phyloP scores from a whole-genome alignment of 2,113 vertebrate genomes.

The Irena cyanogastra region DNA sequence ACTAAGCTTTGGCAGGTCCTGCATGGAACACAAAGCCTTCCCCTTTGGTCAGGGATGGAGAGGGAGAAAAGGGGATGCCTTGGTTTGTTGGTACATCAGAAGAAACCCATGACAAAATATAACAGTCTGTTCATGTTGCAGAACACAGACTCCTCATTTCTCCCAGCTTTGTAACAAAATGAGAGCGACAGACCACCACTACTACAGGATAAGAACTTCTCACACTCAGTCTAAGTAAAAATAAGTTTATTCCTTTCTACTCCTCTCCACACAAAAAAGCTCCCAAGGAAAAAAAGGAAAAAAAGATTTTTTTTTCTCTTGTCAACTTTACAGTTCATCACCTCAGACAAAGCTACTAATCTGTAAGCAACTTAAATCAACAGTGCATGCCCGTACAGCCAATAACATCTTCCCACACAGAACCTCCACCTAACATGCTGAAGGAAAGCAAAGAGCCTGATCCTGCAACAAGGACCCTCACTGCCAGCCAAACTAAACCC shows the following conservation, averaged over 20 bases:
- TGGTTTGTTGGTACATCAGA: background rate
- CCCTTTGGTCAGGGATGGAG: background rate
- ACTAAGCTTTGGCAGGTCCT: background rate
- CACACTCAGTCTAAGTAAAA: background rate
- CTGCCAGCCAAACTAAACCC: background rate
- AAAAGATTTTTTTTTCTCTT: background rate
- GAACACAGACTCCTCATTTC: background rate
- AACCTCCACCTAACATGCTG: background rate
- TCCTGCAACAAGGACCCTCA: background rate
- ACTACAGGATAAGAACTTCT: background rate
- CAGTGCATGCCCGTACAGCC: accelerated
- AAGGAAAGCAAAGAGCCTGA: background rate
- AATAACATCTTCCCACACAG: background rate
- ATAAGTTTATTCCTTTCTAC: background rate
- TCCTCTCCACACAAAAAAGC: background rate
- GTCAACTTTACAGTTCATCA: background rate
- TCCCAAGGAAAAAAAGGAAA: background rate
- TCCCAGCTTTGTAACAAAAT: background rate
- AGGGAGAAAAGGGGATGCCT: background rate
- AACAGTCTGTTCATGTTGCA: background rate
- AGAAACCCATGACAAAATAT: background rate
- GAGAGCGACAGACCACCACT: background rate
- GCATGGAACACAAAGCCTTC: background rate
- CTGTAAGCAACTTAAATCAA: background rate
- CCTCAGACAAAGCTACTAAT: background rate